Base-by-base conservation (phyloP, 2,797 vertebrate genomes). In the Crossoptilon crossoptilon region DNA sequence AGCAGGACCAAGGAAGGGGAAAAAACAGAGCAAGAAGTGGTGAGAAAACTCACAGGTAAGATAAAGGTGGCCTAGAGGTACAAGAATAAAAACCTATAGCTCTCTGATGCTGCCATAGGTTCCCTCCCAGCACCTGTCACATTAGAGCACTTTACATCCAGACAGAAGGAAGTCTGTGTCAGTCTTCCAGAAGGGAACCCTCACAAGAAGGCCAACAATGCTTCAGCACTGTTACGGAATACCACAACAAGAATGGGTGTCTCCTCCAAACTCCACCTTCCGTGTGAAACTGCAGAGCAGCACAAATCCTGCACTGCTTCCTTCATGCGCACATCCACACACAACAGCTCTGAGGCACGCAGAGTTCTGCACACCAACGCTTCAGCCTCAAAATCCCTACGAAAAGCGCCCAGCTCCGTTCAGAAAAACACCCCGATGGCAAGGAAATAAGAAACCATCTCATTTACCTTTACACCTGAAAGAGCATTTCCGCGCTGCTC, bases 381-480 rank as follows among this genome's bases (percentile, higher is more conserved):
- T 22, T 14, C n/a, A 4, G 8, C 43, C 59, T 39, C 11, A 10
- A 81, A 68, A 17, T 48, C 6, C 10, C 5, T 11, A 1, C 23
- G 23, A 37, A 58, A 4, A 10, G 4, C 9, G 24, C 15, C 3
- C 14, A 60, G 39, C 7, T 31, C 44, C 44, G 12, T 0, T 1
- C 21, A 16, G 6, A 29, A 44, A 1, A 27, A 31, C 78, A 26
- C 55, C 10, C 14, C 1, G 33, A 16, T 2, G 10, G 31, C 21
- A 63, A 78, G 14, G 37, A 53, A 66, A 4, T 0, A 43, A 37
- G 11, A 37, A 63, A 80, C 24, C 1, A 9, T 13, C 63, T 29
- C n/a, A 37, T 81, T 94, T 72, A 86, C 91, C 87, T 81, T 27
- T 8, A 5, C 5, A 8, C 0, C 10, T 13, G n/a, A 24, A 64